Evolutionary conservation across 1,140 invertebrate genomes (phyloP), one percentile per base, ranked within the genome.

Genomic region (Cydia splendana): DNA sequence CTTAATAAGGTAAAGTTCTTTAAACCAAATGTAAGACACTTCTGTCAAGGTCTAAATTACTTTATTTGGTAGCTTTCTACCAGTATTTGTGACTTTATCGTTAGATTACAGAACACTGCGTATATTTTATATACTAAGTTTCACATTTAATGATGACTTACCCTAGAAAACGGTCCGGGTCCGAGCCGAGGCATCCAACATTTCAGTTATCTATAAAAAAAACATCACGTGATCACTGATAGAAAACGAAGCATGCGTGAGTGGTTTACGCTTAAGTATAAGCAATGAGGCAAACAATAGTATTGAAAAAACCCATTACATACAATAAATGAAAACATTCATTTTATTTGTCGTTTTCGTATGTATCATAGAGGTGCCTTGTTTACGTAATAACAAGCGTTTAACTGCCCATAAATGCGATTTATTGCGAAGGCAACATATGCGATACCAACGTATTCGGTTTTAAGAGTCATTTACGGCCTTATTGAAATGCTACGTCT

Each of bases 331-430:
- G 28, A 42, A 38, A 76, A 48, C 75, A 79, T 81, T 75, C 75
- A 65, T 84, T 83, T 81, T 85, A 80, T 84, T 84, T 79, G 77
- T 78, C 65, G 12, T 15, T 78, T 78, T 81, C 67, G n/a, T 18
- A 71, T 80, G 82, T 82, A 80, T 77, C 77, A 77, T 76, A 75
- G 75, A 57, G 77, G 78, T 80, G 78, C 80, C 82, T 83, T 85
- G 81, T 81, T 82, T 81, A 78, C 74, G 67, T 81, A 80, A 84
- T 85, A 84, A 85, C 84, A 87, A 82, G 77, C 82, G 79, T 85
- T 86, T 88, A 86, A 88, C 83, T 82, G 82, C 82, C 87, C 84
- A 85, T 88, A 87, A 87, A 77, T 77, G 71, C 79, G 79, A 88
- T 87, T 86, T 88, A 88, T 84, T 74, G 77, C 73, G 28, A 9